Percentiles rank a stretch among this genome's conserved stretches.
Conservation (phyloP, 2,113 vertebrate genomes). For the Trichomycterus rosablanca region DNA sequence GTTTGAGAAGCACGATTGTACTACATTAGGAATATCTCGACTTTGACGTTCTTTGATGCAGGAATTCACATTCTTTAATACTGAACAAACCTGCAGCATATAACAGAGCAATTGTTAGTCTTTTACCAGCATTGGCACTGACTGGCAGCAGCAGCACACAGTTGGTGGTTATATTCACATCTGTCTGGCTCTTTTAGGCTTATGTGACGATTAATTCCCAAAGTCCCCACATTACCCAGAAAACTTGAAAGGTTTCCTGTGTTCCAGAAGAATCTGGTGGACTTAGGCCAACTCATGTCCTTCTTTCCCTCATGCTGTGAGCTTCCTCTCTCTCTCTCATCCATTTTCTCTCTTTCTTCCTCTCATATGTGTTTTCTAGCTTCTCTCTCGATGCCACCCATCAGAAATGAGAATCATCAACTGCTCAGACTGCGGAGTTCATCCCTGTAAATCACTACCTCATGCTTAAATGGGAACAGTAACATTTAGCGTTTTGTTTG, state of each 20-base stretch:
- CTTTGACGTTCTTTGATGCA: conserved; percentile 2
- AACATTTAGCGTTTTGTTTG: too few relatives aligned
- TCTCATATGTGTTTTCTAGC: too few relatives aligned
- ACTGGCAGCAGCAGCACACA: not conserved
- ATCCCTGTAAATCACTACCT: too few relatives aligned
- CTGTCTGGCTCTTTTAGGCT: not conserved
- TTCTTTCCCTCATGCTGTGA: conserved; percentile 11
- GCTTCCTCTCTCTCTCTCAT: conserved; percentile 16
- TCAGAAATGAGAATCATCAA: too few relatives aligned
- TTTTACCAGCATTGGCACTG: not conserved
- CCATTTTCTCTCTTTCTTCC: conserved; percentile 5
- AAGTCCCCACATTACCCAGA: conserved; percentile 11
- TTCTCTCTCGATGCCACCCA: too few relatives aligned
- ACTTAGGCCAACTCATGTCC: conserved; percentile 21
- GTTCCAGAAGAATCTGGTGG: conserved; percentile 30
- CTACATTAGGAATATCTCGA: too few relatives aligned
- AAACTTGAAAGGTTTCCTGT: conserved; percentile 43
- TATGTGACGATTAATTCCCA: conserved; percentile 1
- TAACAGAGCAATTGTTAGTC: not conserved
- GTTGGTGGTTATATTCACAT: not conserved
- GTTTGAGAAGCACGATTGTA: too few relatives aligned
- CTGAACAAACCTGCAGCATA: not conserved
- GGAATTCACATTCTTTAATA: not conserved
- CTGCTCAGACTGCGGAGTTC: too few relatives aligned
- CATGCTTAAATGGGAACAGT: too few relatives aligned